These are phyloP conservation scores for Aphelinus certus DNA, from an alignment of 1,140 invertebrate species.

Conservation along the genomic window DNA sequence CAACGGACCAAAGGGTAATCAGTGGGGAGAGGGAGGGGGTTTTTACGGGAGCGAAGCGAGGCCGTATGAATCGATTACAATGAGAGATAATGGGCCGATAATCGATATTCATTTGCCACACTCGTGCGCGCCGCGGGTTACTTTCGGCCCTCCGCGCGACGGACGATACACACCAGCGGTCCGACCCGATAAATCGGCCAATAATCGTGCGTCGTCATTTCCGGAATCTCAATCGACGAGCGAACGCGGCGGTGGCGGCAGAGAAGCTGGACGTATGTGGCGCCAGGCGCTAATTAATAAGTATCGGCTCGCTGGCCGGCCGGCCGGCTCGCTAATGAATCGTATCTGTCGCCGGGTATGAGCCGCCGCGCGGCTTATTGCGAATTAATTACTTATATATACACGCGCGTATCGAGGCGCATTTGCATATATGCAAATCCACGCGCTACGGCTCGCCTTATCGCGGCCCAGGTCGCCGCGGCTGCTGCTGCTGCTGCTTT, in stretches of 20 bases:
- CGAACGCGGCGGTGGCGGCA: not conserved
- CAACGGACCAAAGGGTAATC: not conserved
- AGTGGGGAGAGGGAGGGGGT: not conserved
- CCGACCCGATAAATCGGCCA: conserved; percentile 6
- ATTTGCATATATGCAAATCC: conserved; percentile 40
- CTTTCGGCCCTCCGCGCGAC: not conserved
- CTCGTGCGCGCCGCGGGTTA: not conserved
- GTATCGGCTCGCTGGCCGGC: conserved; percentile 42
- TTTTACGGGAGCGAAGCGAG: not conserved
- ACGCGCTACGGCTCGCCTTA: too few relatives aligned
- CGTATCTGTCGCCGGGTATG: conserved; percentile 52
- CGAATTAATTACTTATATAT: conserved; percentile 65
- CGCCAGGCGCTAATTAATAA: conserved; percentile 54
- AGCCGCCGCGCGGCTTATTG: conserved; percentile 51
- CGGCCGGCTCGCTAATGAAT: conserved; percentile 55
- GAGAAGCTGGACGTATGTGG: conserved; percentile 8
- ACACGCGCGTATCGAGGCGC: conserved; percentile 41
- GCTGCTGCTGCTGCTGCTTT: not conserved
- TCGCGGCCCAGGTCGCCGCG: too few relatives aligned
- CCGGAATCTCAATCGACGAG: conserved; percentile 20
- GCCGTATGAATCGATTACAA: conserved; percentile 15
- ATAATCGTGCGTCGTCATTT: conserved; percentile 7
- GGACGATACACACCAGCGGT: too few relatives aligned
- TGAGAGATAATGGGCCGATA: not conserved
- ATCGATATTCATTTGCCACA: conserved; percentile 23